Conservation (phyloP, 2,113 vertebrate genomes). For the Elephantulus edwardii region DNA sequence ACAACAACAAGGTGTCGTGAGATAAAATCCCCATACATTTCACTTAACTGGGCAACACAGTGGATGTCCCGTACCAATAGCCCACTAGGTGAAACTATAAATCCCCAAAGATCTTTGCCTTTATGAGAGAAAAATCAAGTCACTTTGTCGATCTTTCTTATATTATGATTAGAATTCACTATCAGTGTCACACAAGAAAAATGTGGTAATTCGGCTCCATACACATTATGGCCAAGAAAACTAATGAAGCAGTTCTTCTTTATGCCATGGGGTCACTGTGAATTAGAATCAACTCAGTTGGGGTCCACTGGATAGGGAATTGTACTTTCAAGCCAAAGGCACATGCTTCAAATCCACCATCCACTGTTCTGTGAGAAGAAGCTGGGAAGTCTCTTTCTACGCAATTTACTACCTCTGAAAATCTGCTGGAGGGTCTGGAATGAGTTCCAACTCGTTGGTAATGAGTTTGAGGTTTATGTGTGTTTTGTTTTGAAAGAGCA, state of each 20-base stretch:
- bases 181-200: background rate
- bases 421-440: too few species aligned
- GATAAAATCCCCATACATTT: background rate
- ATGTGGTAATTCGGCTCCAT: background rate
- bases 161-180: background rate
- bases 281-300: background rate
- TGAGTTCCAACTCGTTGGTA: too few species aligned
- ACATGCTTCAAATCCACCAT: too few species aligned
- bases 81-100: background rate
- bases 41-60: conserved; percentile 13
- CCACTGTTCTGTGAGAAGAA: too few species aligned
- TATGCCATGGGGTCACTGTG: background rate
- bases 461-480: background rate
- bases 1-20: too few species aligned
- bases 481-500: background rate
- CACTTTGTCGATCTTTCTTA: conserved; percentile 47
- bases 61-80: background rate
- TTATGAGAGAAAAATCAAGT: background rate
- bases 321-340: too few species aligned
- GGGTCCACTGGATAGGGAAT: too few species aligned
- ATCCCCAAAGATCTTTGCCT: conserved; percentile 55
- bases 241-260: background rate
- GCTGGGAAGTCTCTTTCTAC: too few species aligned
- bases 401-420: too few species aligned
- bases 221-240: background rate